These are phyloP conservation scores for Leptinotarsa peninsularis DNA, from an alignment of 2,888 invertebrate species.

Conservation along the genomic window DNA sequence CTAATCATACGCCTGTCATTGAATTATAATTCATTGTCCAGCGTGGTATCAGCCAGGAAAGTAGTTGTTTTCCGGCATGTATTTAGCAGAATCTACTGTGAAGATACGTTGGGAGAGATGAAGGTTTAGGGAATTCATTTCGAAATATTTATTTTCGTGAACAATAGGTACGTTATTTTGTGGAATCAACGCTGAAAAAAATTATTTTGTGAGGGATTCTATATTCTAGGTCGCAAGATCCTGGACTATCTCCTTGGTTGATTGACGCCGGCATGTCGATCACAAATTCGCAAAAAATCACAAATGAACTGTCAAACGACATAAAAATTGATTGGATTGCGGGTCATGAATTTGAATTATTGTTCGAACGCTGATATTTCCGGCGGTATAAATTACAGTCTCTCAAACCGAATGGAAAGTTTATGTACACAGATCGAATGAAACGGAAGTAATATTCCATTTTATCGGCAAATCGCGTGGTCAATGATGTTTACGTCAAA, in stretches of 20 bases:
- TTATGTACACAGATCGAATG: neutral
- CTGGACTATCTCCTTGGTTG: neutral
- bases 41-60: too few species aligned
- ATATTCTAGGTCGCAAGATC: neutral
- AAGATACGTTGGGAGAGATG: too few species aligned
- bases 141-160: too few species aligned
- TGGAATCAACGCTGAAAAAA: too few species aligned
- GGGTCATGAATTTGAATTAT: slow-evolving; percentile 8
- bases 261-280: neutral
- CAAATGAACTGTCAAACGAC: slow-evolving; percentile 13
- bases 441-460: neutral
- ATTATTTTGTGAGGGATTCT: too few species aligned
- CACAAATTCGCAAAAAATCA: slow-evolving; percentile 1
- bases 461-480: slow-evolving; percentile 2
- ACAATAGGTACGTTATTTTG: too few species aligned
- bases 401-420: neutral
- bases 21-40: too few species aligned
- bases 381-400: neutral
- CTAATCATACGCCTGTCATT: too few species aligned
- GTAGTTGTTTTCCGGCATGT: too few species aligned
- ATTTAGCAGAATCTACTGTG: too few species aligned
- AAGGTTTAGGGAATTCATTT: too few species aligned
- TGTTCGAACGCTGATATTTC: neutral
- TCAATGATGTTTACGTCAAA: neutral
- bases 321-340: slow-evolving; percentile 12